A percentile compares a stretch with the other conserved stretches of the same genome.
Evolutionary conservation across 2,888 invertebrate genomes (phyloP).

Genomic region (Matsumyia berberina): DNA sequence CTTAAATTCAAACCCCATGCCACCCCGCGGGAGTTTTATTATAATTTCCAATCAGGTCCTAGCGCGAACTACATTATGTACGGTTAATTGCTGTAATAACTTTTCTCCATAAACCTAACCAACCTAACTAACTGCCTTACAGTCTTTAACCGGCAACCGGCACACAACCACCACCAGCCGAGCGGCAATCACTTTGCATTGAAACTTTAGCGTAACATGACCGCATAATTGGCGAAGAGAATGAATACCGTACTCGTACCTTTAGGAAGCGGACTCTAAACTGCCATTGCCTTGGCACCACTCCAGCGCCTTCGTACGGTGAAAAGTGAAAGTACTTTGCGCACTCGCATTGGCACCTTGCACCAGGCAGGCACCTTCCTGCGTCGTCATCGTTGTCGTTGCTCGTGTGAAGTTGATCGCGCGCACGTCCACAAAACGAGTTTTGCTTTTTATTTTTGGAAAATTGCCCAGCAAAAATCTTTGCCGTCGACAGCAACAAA

Average conservation of each 20-base stretch:
- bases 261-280: conserved; percentile 57
- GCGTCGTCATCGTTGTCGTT: conserved; percentile 7
- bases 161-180: conserved; percentile 48
- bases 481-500: too few relatives aligned
- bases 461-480: conserved; percentile 55
- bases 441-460: conserved; percentile 36
- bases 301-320: conserved; percentile 8
- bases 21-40: neutral
- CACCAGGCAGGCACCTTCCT: conserved; percentile 47
- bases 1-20: neutral
- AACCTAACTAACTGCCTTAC: neutral
- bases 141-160: neutral
- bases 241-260: conserved; percentile 34
- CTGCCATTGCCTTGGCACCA: conserved; percentile 51
- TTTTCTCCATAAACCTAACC: conserved; percentile 5
- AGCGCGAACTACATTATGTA: conserved; percentile 51
- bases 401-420: conserved; percentile 51
- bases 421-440: conserved; percentile 26
- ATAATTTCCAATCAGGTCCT: conserved; percentile 33
- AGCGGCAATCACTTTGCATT: conserved; percentile 46
- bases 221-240: conserved; percentile 63
- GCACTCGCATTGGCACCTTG: conserved; percentile 58
- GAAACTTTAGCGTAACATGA: conserved; percentile 56
- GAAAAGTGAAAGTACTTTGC: conserved; percentile 70
- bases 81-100: conserved; percentile 58